These are phyloP conservation scores for Corbicula japonica DNA, from an alignment of 2,888 invertebrate genomes.

Conservation along the genomic window DNA sequence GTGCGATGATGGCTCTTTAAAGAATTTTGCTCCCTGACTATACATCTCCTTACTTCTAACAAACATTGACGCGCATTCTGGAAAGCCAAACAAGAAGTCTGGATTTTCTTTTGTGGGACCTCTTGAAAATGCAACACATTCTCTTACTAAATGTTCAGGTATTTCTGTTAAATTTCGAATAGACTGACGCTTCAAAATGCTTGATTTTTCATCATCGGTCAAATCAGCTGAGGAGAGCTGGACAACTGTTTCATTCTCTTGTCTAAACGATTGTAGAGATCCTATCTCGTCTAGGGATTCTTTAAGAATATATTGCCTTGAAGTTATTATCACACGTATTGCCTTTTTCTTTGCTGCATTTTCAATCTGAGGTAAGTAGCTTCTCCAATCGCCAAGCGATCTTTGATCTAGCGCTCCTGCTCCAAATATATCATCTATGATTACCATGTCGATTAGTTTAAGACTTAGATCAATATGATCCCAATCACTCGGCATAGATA, in stretches of 20 bases:
- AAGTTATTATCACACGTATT: constrained; percentile 3
- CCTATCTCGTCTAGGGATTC: not conserved
- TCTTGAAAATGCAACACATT: no score
- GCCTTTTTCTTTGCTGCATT: not conserved
- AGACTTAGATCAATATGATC: constrained; percentile 14
- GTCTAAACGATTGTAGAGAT: constrained; percentile 2
- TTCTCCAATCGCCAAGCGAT: constrained; percentile 1
- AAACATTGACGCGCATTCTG: constrained; percentile 21
- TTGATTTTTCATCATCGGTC: constrained; percentile 18
- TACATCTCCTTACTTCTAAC: constrained; percentile 11
- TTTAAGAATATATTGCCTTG: constrained; percentile 22
- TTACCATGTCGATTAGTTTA: constrained; percentile 17
- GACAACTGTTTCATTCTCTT: constrained; percentile 8
- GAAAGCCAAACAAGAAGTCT: constrained; percentile 32
- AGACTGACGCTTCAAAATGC: constrained; percentile 12
- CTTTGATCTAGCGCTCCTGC: constrained; percentile 19
- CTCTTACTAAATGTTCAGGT: no score
- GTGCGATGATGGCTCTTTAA: constrained; percentile 7
- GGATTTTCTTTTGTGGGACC: not conserved
- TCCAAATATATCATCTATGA: no score
- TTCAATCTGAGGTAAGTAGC: not conserved
- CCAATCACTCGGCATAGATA: constrained; percentile 18
- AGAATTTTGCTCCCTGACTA: constrained; percentile 21
- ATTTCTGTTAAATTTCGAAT: not conserved
- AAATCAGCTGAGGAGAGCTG: constrained; percentile 10